Base-by-base conservation (phyloP, 2,888 invertebrate species). In the Xestobium rufovillosum region DNA sequence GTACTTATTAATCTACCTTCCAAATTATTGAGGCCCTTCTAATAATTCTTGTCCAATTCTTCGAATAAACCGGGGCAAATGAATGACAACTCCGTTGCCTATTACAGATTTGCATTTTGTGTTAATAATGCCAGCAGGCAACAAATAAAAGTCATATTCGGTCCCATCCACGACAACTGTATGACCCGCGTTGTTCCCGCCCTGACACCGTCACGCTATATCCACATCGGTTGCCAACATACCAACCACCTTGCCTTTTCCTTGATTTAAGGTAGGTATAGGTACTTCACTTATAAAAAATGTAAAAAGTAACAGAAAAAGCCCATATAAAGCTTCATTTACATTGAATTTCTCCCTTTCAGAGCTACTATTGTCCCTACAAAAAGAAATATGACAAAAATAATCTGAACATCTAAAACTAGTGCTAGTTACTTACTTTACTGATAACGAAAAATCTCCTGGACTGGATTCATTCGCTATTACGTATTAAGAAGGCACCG, bases 101-200 rank as follows among this genome's bases (percentile, higher is more conserved):
- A 97, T 94, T 46, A 98, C 75, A 15, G 92, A 92, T 57, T 75
- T 80, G 70, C 90, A 91, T 65, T 83, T 82, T 49, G 81, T 78
- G 67, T 95, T 89, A 59, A 96, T 88, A 52, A 97, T 91, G 34
- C 97, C 96, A 66, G 92, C 94, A 17, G 98, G 98, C 46, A 99
- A 72, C 42, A 99, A 75, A 68, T 99, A 98, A 67, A 99, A 98
- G 70, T 96, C 94, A 67, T 91, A 99, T 70, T 89, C 89, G 41
- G 80, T 77, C 43, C 88, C 91, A 57, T 88, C 83, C 23, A 92
- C 92, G 19, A 98, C 95, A 19, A 99, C 97, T 1, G 98, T 98
- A 68, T 99, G 98, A 11, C 96, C 98, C 38, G 98, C 98, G 73
- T 98, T 98, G 71, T 97, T 98, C 44, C 98, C 98, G 46, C 98